Conservation (phyloP, 2,888 invertebrate species). For the Amiota minor region DNA sequence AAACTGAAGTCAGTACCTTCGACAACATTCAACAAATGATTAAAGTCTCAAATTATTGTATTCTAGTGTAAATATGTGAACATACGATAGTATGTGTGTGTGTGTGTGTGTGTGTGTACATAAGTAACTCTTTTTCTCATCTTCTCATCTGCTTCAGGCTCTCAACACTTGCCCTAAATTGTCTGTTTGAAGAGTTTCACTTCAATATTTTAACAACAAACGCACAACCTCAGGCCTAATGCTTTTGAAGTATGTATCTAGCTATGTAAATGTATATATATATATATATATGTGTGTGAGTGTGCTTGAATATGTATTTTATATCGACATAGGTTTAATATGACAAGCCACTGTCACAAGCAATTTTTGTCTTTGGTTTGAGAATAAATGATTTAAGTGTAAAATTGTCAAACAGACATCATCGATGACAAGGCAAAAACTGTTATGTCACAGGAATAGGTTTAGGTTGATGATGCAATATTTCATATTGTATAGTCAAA, state of each 20-base stretch:
- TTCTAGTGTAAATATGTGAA: not conserved
- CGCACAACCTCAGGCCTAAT: not conserved
- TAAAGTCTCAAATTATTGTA: not conserved
- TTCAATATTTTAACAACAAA: slow-evolving; percentile 6
- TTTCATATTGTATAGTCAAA: not conserved
- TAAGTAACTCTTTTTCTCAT: not conserved
- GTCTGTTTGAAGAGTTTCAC: not conserved
- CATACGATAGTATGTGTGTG: not conserved
- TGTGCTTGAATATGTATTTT: not conserved
- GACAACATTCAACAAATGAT: slow-evolving; percentile 6
- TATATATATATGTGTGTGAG: not conserved
- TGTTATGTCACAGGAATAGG: no score
- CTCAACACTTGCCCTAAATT: not conserved
- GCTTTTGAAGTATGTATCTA: not conserved
- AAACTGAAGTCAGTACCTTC: not conserved
- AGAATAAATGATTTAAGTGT: not conserved
- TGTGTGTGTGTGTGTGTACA: not conserved
- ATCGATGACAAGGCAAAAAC: not conserved
- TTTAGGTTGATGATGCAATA: not conserved
- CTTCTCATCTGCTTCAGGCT: not conserved
- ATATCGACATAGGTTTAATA: not conserved
- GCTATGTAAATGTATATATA: not conserved
- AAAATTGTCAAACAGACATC: slow-evolving; percentile 1
- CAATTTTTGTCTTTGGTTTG: not conserved
- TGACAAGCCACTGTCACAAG: not conserved